Evolutionary conservation across 2,113 vertebrate genomes (phyloP).

Genomic region (Callocephalon fimbriatum): DNA sequence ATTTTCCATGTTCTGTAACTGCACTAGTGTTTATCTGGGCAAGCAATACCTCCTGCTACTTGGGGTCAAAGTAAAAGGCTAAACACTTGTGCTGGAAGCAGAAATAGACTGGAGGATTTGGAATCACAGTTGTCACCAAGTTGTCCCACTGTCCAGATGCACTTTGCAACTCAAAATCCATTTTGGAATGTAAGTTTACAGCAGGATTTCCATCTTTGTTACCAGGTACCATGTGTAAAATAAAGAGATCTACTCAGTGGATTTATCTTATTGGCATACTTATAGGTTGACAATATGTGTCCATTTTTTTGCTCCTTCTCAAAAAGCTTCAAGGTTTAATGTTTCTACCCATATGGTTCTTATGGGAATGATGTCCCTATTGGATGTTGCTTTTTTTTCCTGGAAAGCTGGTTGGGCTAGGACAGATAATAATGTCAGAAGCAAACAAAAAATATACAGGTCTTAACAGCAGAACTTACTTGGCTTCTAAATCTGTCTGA

Average conservation of each 20-base stretch:
- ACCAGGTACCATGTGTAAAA: fast-evolving
- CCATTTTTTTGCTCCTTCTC: not conserved
- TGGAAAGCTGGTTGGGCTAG: not conserved
- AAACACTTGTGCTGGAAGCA: not conserved
- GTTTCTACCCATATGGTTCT: not conserved
- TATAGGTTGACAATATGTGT: not conserved
- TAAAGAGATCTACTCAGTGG: not conserved
- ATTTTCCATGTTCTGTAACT: not conserved
- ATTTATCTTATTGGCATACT: not conserved
- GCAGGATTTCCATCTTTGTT: not conserved
- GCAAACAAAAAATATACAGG: not conserved
- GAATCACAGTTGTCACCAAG: not conserved
- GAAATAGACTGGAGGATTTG: not conserved
- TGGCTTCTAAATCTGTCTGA: not conserved
- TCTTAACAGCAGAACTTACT: not conserved
- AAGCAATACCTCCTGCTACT: not conserved
- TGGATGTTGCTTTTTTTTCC: not conserved
- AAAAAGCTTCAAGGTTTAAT: not conserved
- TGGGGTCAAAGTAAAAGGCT: not conserved
- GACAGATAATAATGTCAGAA: not conserved
- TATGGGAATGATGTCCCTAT: not conserved
- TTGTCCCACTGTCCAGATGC: not conserved
- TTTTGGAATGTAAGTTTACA: not conserved
- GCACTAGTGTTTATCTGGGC: not conserved
- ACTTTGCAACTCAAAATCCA: not conserved